These are phyloP conservation scores for Coracopsis vasa DNA, from an alignment of 2,113 vertebrate genomes.

Conservation along the genomic window DNA sequence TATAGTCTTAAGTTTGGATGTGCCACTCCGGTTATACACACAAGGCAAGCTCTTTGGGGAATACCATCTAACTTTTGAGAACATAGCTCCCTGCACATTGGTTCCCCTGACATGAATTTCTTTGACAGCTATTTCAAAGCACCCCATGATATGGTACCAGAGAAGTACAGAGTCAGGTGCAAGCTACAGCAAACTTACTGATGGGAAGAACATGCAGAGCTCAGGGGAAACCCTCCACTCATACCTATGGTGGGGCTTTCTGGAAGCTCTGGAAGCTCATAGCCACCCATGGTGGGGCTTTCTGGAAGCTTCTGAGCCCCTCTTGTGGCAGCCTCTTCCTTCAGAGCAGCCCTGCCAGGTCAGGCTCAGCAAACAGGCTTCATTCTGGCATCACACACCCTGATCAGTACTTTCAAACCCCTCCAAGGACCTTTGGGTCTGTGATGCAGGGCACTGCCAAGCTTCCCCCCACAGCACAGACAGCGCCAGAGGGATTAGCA, in stretches of 20 bases:
- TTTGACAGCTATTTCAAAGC: background rate
- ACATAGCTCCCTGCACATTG: background rate
- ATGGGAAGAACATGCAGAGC: accelerated
- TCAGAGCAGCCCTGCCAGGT: accelerated
- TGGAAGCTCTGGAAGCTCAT: too few species aligned
- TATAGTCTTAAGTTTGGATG: background rate
- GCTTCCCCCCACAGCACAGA: background rate
- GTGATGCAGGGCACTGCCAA: accelerated
- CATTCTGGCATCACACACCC: accelerated
- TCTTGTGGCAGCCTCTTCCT: accelerated
- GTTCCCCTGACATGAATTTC: background rate
- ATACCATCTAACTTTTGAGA: background rate
- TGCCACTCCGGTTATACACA: accelerated
- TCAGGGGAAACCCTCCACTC: background rate
- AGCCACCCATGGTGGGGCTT: accelerated
- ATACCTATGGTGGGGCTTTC: accelerated
- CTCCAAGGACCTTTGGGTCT: accelerated
- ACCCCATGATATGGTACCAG: background rate
- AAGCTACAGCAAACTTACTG: too few species aligned
- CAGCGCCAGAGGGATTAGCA: background rate
- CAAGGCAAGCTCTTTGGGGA: background rate
- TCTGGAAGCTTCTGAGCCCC: background rate
- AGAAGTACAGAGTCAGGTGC: background rate
- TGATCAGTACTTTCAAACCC: accelerated
- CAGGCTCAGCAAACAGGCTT: background rate